A percentile compares a stretch with the other conserved stretches of the same genome.
These are phyloP conservation scores for Takifugu rubripes DNA, from an alignment of 2,797 vertebrate genomes.

Conservation along the genomic window DNA sequence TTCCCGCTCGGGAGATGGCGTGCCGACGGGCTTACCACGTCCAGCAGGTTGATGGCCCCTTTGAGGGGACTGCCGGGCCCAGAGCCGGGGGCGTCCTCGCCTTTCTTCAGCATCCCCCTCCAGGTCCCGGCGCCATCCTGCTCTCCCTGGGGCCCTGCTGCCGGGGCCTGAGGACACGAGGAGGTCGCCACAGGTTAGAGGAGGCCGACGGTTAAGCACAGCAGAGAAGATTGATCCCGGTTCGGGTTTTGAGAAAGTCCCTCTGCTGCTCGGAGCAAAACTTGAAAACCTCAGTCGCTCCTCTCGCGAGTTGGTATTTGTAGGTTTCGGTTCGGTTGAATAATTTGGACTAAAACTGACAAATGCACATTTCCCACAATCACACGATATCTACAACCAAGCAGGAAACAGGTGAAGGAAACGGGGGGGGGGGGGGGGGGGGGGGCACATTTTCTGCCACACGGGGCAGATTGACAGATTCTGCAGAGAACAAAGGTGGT, in stretches of 20 bases:
- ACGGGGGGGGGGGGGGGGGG: neutral
- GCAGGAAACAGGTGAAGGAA: slow-evolving; percentile 5
- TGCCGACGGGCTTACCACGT: slow-evolving; percentile 80
- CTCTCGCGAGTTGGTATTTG: no score
- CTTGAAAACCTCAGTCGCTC: no score
- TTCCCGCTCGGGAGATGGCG: no score
- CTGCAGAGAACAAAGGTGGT: slow-evolving; percentile 18
- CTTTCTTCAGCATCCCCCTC: slow-evolving; percentile 95
- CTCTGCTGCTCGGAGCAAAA: no score
- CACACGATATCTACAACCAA: neutral
- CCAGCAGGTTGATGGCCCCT: slow-evolving; percentile 91
- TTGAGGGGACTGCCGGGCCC: slow-evolving; percentile 89
- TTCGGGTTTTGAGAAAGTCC: no score
- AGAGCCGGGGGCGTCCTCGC: slow-evolving; percentile 80
- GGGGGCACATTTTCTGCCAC: slow-evolving; percentile 13
- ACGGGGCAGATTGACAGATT: slow-evolving; percentile 28
- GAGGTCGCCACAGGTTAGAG: neutral
- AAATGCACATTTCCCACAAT: neutral
- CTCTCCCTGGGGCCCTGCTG: slow-evolving; percentile 66
- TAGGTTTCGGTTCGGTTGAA: no score
- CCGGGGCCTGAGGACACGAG: slow-evolving; percentile 43
- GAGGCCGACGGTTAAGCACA: neutral
- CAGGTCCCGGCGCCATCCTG: slow-evolving; percentile 87
- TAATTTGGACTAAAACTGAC: neutral
- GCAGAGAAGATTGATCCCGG: no score